Evolutionary conservation across 2,113 vertebrate genomes (phyloP).

Genomic region (Cepphus grylle): DNA sequence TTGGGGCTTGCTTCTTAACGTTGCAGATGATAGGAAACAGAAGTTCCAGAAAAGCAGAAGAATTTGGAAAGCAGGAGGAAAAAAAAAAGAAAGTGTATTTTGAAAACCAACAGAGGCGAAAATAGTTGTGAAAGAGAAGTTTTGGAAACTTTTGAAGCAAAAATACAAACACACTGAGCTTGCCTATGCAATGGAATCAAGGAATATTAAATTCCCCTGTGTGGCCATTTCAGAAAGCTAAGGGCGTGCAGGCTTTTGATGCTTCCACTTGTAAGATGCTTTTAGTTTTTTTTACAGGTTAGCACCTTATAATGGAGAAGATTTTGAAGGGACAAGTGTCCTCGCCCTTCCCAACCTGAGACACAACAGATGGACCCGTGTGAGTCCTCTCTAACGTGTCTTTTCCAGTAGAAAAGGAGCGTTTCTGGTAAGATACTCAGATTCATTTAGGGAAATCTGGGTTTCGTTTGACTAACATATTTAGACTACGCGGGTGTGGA

Average conservation of each 20-base stretch:
- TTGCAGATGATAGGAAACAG: neutral
- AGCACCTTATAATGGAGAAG: neutral
- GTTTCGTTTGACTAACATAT: neutral
- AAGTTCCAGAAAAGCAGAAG: neutral
- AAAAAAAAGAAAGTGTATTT: neutral
- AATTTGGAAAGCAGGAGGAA: neutral
- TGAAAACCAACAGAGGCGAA: neutral
- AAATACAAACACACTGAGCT: neutral
- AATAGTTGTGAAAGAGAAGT: neutral
- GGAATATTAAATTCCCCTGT: neutral
- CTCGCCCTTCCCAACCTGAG: neutral
- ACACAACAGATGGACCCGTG: neutral
- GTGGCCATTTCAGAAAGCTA: neutral
- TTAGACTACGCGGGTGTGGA: neutral
- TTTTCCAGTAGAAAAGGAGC: neutral
- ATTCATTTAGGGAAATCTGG: neutral
- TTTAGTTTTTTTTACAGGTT: neutral
- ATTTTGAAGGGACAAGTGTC: neutral
- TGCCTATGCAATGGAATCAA: neutral
- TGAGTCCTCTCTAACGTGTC: neutral
- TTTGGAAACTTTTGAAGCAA: neutral
- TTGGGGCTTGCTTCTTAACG: neutral
- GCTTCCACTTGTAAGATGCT: neutral
- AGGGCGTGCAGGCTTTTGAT: neutral
- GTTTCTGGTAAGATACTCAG: neutral